Evolutionary conservation across 2,888 invertebrate genomes (phyloP).

Genomic region (Gibbula magus): DNA sequence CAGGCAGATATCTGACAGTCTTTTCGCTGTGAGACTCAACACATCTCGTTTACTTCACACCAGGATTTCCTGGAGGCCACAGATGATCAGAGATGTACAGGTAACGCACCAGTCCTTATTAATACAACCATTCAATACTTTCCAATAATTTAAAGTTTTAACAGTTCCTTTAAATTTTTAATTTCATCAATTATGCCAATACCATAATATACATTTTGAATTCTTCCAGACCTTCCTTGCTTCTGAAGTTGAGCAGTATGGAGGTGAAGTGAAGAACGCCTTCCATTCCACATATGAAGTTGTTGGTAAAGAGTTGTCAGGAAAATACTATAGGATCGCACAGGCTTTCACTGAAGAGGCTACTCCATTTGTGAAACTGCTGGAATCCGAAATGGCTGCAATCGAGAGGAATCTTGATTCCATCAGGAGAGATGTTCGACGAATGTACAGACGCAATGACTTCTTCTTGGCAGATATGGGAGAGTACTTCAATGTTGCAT

Average conservation of each 20-base stretch:
- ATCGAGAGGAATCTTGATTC: constrained; percentile 40
- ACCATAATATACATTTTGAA: not conserved
- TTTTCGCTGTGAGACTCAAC: constrained; percentile 55
- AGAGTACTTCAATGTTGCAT: constrained; percentile 26
- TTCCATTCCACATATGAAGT: constrained; percentile 24
- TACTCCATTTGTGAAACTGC: not conserved
- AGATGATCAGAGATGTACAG: constrained; percentile 48
- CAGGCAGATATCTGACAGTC: constrained; percentile 46
- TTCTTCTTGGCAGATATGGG: constrained; percentile 56
- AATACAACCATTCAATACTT: no score
- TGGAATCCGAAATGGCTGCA: constrained; percentile 47
- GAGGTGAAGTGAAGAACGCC: constrained; percentile 31
- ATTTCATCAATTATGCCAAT: not conserved
- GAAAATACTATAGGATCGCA: constrained; percentile 42
- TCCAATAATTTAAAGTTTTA: no score
- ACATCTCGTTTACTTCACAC: constrained; percentile 59
- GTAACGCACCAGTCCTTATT: constrained; percentile 28
- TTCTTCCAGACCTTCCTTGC: constrained; percentile 30
- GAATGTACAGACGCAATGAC: constrained; percentile 57
- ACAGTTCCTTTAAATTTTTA: not conserved
- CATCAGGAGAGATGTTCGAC: constrained; percentile 47
- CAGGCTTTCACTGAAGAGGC: constrained; percentile 43
- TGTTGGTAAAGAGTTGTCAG: constrained; percentile 47
- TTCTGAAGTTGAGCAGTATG: constrained; percentile 36
- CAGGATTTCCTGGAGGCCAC: constrained; percentile 61